Percentiles rank a stretch among this genome's conserved stretches.
Conservation (phyloP, 1,140 invertebrate genomes). For the Zaprionus africanus region DNA sequence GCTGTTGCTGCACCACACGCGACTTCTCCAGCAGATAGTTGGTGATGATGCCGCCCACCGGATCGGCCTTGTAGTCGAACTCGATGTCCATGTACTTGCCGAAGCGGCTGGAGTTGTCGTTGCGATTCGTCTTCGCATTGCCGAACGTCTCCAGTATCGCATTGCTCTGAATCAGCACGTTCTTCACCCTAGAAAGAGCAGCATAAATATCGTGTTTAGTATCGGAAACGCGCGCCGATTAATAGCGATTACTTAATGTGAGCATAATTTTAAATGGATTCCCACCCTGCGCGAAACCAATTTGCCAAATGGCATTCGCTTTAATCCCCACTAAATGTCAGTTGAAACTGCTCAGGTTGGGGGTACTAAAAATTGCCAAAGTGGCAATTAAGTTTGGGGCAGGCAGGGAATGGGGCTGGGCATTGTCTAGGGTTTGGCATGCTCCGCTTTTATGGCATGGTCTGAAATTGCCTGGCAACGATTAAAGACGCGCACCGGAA, state of each 20-base stretch:
- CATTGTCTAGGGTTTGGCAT: conserved; percentile 35
- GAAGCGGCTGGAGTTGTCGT: conserved; percentile 98
- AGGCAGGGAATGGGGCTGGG: conserved; percentile 22
- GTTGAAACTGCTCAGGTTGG: conserved; percentile 51
- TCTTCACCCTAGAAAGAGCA: conserved; percentile 93
- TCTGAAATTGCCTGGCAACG: conserved; percentile 36
- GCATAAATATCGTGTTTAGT: conserved; percentile 16
- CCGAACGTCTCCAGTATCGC: conserved; percentile 98
- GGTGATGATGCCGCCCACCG: conserved; percentile 97
- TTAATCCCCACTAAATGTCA: conserved; percentile 53
- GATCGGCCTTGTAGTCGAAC: conserved; percentile 99
- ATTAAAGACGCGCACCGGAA: conserved; percentile 57
- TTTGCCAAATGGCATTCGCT: conserved; percentile 59
- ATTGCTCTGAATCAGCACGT: conserved; percentile 98
- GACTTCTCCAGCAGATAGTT: conserved; percentile 99
- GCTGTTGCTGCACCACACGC: conserved; percentile 95
- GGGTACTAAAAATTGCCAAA: conserved; percentile 73
- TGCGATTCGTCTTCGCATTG: conserved; percentile 98
- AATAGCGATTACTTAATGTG: conserved; percentile 16
- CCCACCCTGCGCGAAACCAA: conserved; percentile 31
- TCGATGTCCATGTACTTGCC: conserved; percentile 99
- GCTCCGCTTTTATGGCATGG: conserved; percentile 20
- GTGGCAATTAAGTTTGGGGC: conserved; percentile 40
- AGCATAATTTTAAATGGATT: conserved; percentile 16
- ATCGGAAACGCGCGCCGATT: conserved; percentile 27